These are phyloP conservation scores for Saccopteryx leptura DNA, from an alignment of 2,113 vertebrate species.

Conservation along the genomic window DNA sequence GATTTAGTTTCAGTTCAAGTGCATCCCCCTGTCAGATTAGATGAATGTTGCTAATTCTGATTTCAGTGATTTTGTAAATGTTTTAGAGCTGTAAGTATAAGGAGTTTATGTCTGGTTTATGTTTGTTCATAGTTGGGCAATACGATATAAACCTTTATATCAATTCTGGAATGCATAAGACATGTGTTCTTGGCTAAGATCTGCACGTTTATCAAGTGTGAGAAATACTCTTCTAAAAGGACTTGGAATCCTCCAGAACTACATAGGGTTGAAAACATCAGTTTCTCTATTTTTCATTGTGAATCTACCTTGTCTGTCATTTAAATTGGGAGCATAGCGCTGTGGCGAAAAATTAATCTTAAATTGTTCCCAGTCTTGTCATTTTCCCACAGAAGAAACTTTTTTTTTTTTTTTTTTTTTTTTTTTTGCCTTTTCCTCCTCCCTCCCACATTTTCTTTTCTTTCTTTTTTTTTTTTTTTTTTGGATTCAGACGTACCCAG, in stretches of 20 bases:
- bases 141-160: not conserved
- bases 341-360: not conserved
- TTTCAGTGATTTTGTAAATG: not conserved
- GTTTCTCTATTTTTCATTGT: not conserved
- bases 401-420: not conserved
- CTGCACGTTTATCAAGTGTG: not conserved
- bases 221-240: not conserved
- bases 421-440: not conserved
- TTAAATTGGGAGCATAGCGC: not conserved
- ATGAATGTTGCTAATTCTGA: not conserved
- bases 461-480: not conserved
- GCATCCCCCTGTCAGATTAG: not conserved
- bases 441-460: not conserved
- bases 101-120: not conserved
- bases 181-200: not conserved
- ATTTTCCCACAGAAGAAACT: not conserved
- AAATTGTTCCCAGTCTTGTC: not conserved
- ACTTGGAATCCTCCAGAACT: not conserved
- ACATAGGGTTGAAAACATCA: not conserved
- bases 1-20: not conserved
- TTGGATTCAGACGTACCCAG: not conserved
- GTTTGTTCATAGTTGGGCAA: not conserved
- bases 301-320: not conserved
- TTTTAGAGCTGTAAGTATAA: not conserved
- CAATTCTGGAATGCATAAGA: not conserved